These are phyloP conservation scores for Cercopithecus mitis DNA, from an alignment of 2,797 vertebrate species.

Conservation along the genomic window DNA sequence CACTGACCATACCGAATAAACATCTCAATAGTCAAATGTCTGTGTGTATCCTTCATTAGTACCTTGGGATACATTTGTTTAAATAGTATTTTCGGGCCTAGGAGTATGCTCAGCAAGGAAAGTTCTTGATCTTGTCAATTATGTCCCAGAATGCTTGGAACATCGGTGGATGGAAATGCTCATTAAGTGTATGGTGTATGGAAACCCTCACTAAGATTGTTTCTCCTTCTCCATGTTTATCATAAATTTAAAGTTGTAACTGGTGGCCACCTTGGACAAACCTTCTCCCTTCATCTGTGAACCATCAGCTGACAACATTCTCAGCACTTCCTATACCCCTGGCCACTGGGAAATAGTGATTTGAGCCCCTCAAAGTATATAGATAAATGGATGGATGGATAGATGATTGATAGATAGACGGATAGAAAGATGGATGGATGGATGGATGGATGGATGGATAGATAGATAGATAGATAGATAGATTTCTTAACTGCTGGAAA, in stretches of 20 bases:
- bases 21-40: not conserved
- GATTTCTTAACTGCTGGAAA: not conserved
- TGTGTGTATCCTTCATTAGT: not conserved
- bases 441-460: accelerated
- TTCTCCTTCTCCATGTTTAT: not conserved
- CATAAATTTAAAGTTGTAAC: not conserved
- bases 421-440: not conserved
- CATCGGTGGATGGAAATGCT: not conserved
- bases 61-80: not conserved
- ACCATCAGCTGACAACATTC: not conserved
- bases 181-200: too few species aligned
- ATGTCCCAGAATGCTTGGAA: not conserved
- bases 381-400: not conserved
- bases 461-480: not conserved
- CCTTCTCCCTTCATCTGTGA: not conserved
- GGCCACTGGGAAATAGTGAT: not conserved
- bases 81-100: not conserved
- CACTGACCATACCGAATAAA: not conserved
- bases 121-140: not conserved
- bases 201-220: not conserved
- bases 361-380: not conserved
- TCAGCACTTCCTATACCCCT: not conserved
- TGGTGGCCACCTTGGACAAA: not conserved
- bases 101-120: not conserved
- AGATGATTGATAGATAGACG: not conserved